Evolutionary conservation across 2,797 vertebrate genomes (phyloP), one percentile per base, ranked within the genome.

Genomic region (Bradypodion pumilum): DNA sequence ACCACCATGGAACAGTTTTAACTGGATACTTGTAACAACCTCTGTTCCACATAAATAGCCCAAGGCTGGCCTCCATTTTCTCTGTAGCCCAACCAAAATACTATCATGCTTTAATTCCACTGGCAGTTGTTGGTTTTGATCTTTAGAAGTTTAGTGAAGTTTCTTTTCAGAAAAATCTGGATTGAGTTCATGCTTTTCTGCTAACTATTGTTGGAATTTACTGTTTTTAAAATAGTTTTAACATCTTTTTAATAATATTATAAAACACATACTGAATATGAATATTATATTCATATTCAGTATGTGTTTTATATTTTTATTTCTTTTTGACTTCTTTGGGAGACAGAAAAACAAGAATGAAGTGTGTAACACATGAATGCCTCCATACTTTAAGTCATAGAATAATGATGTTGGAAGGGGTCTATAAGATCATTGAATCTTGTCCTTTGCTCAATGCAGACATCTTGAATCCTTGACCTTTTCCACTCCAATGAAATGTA

Each of bases 131-230:
- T 78, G 27, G 60, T 68, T 49, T 23, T 49, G 16, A 6, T 27
- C 42, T 23, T 27, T 27, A 32, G 78, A 78, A 52, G 10, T 46
- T 63, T 4, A 66, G 32, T 79, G 44, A 46, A 32, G 56, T 44
- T 23, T 8, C 19, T 79, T 49, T 49, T 68, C 52, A 16, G 52
- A 0, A 37, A 27, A 68, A 62, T 72, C 0, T 80, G 69, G 35
- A 6, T 5, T 37, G 65, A 56, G n/a, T 21, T 56, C 15, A 16
- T 49, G 78, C 32, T 70, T 73, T 27, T 74, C 44, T 74, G 25
- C 69, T 79, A 5, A 27, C 82, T n/a, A 76, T 81, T 85, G 40
- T 56, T 87, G 25, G 49, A 78, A 42, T 44, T 62, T 72, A 73
- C n/a, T 52, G 2, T 49, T 77, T 7, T 82, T 69, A 75, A 73